Conservation (phyloP, 2,797 vertebrate genomes). For the Rhyacichthys aspro region DNA sequence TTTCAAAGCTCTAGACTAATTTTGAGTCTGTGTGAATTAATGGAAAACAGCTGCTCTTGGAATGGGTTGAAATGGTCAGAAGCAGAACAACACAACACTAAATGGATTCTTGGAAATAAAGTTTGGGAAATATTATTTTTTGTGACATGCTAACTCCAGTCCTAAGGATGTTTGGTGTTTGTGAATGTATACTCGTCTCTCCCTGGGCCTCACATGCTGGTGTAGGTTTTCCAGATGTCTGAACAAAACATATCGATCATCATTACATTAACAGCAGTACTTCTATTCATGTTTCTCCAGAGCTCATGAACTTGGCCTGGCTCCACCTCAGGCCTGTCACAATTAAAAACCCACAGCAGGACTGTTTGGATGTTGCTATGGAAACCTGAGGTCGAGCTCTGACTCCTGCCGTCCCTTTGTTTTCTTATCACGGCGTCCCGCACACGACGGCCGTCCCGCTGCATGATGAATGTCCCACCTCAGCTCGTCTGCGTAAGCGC, state of each 20-base stretch:
- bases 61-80: too few relatives aligned
- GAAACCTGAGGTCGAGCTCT: slow-evolving; percentile 23
- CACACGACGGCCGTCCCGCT: slow-evolving; percentile 9
- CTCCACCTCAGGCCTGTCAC: not conserved
- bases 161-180: too few relatives aligned
- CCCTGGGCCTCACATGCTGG: too few relatives aligned
- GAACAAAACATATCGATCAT: slow-evolving; percentile 4
- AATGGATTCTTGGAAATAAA: too few relatives aligned
- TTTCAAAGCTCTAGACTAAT: too few relatives aligned
- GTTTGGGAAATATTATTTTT: too few relatives aligned
- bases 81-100: too few relatives aligned
- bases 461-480: slow-evolving; percentile 42
- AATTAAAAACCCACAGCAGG: slow-evolving; percentile 21
- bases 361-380: slow-evolving; percentile 22
- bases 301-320: slow-evolving; percentile 10
- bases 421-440: slow-evolving; percentile 30
- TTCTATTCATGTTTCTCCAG: slow-evolving; percentile 18
- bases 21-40: too few relatives aligned
- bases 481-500: slow-evolving; percentile 17
- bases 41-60: too few relatives aligned
- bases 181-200: too few relatives aligned
- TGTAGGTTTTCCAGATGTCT: too few relatives aligned
- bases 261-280: slow-evolving; percentile 38
- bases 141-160: too few relatives aligned
- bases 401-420: slow-evolving; percentile 19